Evolutionary conservation across 2,113 vertebrate species (phyloP), one percentile per base, ranked within the genome.

Genomic region (Haliaeetus leucogaster): DNA sequence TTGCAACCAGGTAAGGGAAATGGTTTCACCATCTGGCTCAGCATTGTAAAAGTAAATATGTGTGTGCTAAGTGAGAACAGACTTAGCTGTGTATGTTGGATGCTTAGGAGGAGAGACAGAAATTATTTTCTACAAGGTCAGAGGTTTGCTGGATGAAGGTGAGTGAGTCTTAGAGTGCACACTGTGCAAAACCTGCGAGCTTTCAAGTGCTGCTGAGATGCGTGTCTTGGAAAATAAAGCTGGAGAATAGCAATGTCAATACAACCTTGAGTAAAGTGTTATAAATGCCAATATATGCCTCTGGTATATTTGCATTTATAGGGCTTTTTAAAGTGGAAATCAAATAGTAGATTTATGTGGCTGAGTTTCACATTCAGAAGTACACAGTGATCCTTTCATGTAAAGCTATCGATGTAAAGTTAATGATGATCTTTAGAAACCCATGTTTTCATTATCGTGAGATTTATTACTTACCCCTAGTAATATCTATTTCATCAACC

Each of bases 1-100:
- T 99, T 95, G 99, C 99, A 79, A 99, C 99, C 70, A 99, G 99
- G 99, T 99, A 97, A 97, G 52, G 9, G 25, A 45, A 92, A 34
- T 0, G 3, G 25, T 91, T 61, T 73, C 55, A 40, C 45, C 0
- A 0, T 13, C 58, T 80, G 45, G 17, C 48, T 79, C 65, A 82
- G 32, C 43, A 25, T 5, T 68, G 53, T 32, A 20, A 47, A 67
- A 83, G n/a, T n/a, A 55, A 79, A 13, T 29, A 6, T 1, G 8
- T n/a, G 27, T 62, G 62, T 87, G 71, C 56, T 42, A 25, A 59
- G 38, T 55, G 70, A 79, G 78, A 84, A 25, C 20, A 79, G 58
- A 40, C 21, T 38, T 56, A 67, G 43, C 52, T 9, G 5, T 53
- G 14, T 40, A 2, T 82, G 34, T 56, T 81, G 34, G 42, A 25